Percentiles rank a stretch among this genome's conserved stretches.
These are phyloP conservation scores for Fragum sueziense DNA, from an alignment of 2,888 invertebrate species.

Conservation along the genomic window DNA sequence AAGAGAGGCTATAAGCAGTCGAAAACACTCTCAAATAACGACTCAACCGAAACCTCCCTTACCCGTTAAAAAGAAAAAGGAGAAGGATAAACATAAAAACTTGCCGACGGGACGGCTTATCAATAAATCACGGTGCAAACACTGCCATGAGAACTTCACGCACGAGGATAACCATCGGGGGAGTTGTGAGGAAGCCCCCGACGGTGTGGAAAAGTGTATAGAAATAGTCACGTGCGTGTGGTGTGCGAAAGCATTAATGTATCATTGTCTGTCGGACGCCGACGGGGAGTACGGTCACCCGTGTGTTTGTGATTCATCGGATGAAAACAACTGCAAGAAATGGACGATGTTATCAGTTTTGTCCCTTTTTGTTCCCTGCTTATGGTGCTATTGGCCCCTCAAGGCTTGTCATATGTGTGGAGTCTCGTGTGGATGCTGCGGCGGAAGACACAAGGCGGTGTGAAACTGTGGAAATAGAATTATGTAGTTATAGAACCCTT, in stretches of 20 bases:
- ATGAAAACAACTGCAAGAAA: conserved; percentile 85
- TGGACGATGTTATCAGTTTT: conserved; percentile 94
- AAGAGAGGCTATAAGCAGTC: conserved; percentile 74
- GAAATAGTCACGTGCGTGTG: conserved; percentile 92
- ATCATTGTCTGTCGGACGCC: conserved; percentile 95
- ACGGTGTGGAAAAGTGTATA: conserved; percentile 90
- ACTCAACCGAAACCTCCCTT: conserved; percentile 82
- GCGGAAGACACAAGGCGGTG: conserved; percentile 88
- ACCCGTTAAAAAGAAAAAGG: conserved; percentile 78
- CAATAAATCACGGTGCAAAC: conserved; percentile 81
- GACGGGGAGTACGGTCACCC: conserved; percentile 91
- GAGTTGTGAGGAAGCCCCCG: conserved; percentile 89
- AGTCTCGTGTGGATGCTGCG: conserved; percentile 90
- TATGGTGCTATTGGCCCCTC: conserved; percentile 96
- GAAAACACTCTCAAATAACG: conserved; percentile 66
- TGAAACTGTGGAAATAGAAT: too few species aligned
- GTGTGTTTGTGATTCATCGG: conserved; percentile 88
- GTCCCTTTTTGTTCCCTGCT: conserved; percentile 94
- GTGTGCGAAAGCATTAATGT: conserved; percentile 94
- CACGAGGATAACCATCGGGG: conserved; percentile 94
- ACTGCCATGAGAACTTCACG: conserved; percentile 85
- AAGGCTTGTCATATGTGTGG: conserved; percentile 93
- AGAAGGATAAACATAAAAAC: conserved; percentile 69
- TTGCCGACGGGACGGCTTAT: conserved; percentile 57
- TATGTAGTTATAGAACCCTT: too few species aligned